Evolutionary conservation across 92 coral and sea anemone species (phyloP), one percentile per base, ranked within the genome.

Genomic region (Parazoanthus swiftii): DNA sequence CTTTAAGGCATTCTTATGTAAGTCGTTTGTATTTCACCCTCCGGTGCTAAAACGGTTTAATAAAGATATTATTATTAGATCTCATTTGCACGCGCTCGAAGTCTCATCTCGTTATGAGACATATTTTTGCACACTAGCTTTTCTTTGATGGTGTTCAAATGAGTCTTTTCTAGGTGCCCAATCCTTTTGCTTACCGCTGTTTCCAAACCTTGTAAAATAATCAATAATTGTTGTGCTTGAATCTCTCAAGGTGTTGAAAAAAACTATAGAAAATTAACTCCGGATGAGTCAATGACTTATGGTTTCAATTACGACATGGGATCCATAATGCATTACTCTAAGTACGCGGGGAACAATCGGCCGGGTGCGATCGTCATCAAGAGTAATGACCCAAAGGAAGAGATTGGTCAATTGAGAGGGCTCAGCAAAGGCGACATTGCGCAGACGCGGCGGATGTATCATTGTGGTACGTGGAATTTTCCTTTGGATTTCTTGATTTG

Each of bases 271-370:
- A 83, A 67, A 21, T 59, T 83, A 5, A 0, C 43, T 44, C 66
- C 86, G 9, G 70, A 78, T 18, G 78, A 83, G 66, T 26, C 86
- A 54, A 71, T 15, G 77, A 50, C 14, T 15, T 83, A 83, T n/a
- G 93, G 92, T 18, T 76, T 83, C 6, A 46, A 76, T 25, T 94
- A 94, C 81, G 97, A 94, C 92, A 67, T 86, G 54, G 92, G 95
- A 76, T 92, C 95, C 56, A 89, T 94, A 83, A 94, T 94, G 97
- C 97, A 94, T 89, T 94, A 94, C 85, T 94, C 97, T 9, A 90
- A 90, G 67, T 94, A 83, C 85, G 89, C 92, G 43, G 97, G 93
- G 43, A 90, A 89, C 74, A 92, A 90, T 79, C 92, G 89, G 6
- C 77, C 88, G 15, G 88, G 91, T 7, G 90, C 91, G 1, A 82